Evolutionary conservation across 2,113 vertebrate genomes (phyloP), one percentile per base, ranked within the genome.

Genomic region (Chionomys nivalis): DNA sequence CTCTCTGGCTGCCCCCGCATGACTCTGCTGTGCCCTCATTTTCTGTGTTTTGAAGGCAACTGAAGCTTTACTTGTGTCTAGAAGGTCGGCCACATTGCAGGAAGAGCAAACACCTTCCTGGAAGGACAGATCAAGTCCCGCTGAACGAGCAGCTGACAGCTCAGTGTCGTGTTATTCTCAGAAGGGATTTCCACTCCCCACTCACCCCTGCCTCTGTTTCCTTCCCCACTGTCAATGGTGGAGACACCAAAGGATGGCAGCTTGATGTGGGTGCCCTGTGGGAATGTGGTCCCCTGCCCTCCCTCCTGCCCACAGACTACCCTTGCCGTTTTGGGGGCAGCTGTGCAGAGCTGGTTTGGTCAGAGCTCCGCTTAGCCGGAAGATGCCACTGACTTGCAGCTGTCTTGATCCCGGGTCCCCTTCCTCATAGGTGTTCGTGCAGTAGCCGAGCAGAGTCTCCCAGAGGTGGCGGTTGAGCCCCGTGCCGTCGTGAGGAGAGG

Each of bases 341-440:
- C 77, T 39, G 7, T 44, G 63, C 39, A 21, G 4, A 21, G 47
- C 14, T 49, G 68, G 44, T n/a, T 70, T 36, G 31, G 87, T 61
- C 95, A 66, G 55, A 19, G 89, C 61, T 95, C 92, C 90, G 93
- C 95, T 92, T 94, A 98, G 98, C 96, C 91, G 95, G 93, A 78
- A 94, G 75, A 92, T 93, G 94, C 92, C 12, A 0, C 36, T 10
- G 14, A 33, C 73, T 91, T 94, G 96, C 77, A 86, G 65, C 87
- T 85, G n/a, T 82, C 95, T 94, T 95, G 94, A 70, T 87, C 85
- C 96, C 44, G 8, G 87, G 91, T 96, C 44, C 93, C 44, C 68
- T 93, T 26, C 2, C 26, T 31, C 36, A 16, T 70, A 21, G 68
- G 47, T 68, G 16, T 83, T 44, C 4, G 8, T 83, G 13, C 79